phyloP scores from a whole-genome alignment of 2,113 vertebrate species.

The Takifugu flavidus region DNA sequence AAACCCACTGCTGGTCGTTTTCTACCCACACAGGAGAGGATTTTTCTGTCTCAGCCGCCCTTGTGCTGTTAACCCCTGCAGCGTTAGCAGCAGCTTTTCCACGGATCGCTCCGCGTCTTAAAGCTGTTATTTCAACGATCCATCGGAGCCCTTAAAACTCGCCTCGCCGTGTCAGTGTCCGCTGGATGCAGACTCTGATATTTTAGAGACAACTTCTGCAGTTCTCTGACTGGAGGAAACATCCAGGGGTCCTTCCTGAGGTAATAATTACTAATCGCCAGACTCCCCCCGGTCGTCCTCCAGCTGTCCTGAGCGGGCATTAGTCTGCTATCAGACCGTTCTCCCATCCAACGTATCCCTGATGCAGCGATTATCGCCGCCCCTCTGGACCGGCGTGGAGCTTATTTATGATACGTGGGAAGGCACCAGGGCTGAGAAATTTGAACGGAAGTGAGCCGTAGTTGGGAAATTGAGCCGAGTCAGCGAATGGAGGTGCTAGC shows the following conservation, averaged over 20 bases:
- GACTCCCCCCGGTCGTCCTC: conserved; percentile 39
- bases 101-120: not conserved
- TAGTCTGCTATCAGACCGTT: conserved; percentile 47
- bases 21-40: too few relatives aligned
- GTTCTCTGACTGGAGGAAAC: conserved; percentile 44
- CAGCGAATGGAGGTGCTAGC: conserved; percentile 59
- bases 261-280: conserved; percentile 58
- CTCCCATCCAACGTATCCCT: conserved; percentile 44
- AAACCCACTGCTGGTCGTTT: too few relatives aligned
- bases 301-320: conserved; percentile 42
- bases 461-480: conserved; percentile 50
- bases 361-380: conserved; percentile 52
- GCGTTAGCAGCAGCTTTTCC: not conserved
- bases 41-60: not conserved
- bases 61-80: not conserved
- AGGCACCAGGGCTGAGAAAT: conserved; percentile 49
- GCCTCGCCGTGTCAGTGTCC: conserved; percentile 6
- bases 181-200: too few relatives aligned
- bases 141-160: not conserved
- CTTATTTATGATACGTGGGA: conserved; percentile 68
- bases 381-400: conserved; percentile 47
- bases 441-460: conserved; percentile 65
- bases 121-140: too few relatives aligned
- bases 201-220: not conserved
- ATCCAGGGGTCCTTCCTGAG: conserved; percentile 38